phyloP scores from a whole-genome alignment of 2,888 invertebrate species.

The Helobdella robusta region DNA sequence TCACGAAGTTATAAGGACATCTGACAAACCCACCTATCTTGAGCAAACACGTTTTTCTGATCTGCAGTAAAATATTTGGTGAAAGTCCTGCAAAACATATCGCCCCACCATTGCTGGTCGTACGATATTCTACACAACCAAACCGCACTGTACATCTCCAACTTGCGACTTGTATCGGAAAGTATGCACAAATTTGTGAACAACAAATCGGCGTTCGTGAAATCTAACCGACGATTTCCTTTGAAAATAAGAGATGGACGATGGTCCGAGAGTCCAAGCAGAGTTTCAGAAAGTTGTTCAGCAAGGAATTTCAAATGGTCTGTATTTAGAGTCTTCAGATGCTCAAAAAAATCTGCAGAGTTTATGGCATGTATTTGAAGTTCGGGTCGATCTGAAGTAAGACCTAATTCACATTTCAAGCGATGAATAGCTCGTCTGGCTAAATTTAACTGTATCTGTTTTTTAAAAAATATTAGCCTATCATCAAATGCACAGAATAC shows the following conservation, averaged over 20 bases:
- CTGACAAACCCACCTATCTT: slow-evolving; percentile 63
- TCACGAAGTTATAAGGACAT: neutral
- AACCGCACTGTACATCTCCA: slow-evolving; percentile 56
- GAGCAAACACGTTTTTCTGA: slow-evolving; percentile 69
- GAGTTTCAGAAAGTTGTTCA: slow-evolving; percentile 2
- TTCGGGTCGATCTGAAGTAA: slow-evolving; percentile 12
- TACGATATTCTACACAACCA: slow-evolving; percentile 69
- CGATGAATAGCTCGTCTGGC: slow-evolving; percentile 59
- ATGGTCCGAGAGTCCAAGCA: neutral
- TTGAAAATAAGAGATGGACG: neutral
- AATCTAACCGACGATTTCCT: slow-evolving; percentile 2
- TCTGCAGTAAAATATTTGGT: slow-evolving; percentile 68
- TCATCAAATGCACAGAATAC: neutral
- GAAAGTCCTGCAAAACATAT: slow-evolving; percentile 73
- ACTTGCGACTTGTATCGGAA: slow-evolving; percentile 63
- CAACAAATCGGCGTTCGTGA: slow-evolving; percentile 53
- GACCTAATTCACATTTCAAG: slow-evolving; percentile 57
- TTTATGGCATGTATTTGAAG: neutral
- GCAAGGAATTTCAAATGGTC: slow-evolving; percentile 16
- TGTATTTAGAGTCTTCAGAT: neutral
- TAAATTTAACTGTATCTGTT: slow-evolving; percentile 67
- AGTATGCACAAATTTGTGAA: slow-evolving; percentile 67
- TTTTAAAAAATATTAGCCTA: too few species aligned
- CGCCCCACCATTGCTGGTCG: slow-evolving; percentile 76
- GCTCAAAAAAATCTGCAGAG: neutral